Evolutionary conservation across 2,888 invertebrate genomes (phyloP).

Genomic region (Trisateles emortualis): DNA sequence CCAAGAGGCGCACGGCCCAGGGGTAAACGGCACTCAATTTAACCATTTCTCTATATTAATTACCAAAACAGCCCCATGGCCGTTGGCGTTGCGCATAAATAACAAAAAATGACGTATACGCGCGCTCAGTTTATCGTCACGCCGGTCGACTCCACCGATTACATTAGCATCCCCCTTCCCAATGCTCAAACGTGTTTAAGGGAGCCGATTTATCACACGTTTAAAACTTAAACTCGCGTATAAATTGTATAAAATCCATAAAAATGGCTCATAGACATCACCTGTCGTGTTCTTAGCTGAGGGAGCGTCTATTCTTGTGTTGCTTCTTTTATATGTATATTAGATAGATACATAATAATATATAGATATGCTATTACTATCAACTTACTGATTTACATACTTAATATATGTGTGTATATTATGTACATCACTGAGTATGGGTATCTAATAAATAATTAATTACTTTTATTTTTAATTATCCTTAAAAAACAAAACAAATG

Average conservation of each 20-base stretch:
- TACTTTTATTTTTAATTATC: no score
- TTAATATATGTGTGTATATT: no score
- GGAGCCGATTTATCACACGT: constrained; percentile 72
- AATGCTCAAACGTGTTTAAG: constrained; percentile 67
- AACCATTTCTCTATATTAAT: constrained; percentile 78
- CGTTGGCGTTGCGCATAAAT: constrained; percentile 67
- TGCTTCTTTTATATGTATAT: constrained; percentile 3
- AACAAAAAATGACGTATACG: constrained; percentile 69
- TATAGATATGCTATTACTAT: no score
- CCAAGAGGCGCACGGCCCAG: constrained; percentile 57
- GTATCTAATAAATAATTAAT: no score
- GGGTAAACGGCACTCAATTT: constrained; percentile 75
- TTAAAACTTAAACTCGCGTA: constrained; percentile 61
- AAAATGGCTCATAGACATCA: constrained; percentile 59
- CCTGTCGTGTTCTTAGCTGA: constrained; percentile 52
- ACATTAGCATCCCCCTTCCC: constrained; percentile 63
- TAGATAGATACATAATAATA: neutral
- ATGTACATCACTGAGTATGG: no score
- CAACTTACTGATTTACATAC: no score
- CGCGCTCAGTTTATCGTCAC: constrained; percentile 87
- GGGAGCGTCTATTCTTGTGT: neutral
- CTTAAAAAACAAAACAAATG: no score
- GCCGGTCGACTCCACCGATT: constrained; percentile 85
- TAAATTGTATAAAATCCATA: constrained; percentile 62
- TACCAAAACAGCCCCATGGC: constrained; percentile 68